Conservation (phyloP, 2,113 vertebrate genomes). For the Callipepla californica region DNA sequence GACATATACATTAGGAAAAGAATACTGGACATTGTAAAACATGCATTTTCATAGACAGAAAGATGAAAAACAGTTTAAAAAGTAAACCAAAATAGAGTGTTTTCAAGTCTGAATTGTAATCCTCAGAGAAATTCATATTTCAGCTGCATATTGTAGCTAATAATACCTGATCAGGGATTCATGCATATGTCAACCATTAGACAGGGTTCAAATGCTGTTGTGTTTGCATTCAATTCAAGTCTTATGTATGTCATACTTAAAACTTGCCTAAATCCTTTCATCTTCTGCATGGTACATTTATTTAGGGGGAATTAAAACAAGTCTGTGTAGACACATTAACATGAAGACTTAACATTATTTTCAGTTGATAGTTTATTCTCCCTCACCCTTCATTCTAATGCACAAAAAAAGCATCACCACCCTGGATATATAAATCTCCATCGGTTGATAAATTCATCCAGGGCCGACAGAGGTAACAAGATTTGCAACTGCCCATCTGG, state of each 20-base stretch:
- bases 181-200: background rate
- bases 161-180: background rate
- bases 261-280: background rate
- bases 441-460: background rate
- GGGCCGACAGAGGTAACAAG: background rate
- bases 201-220: background rate
- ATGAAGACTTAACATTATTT: background rate
- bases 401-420: background rate
- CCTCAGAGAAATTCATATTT: background rate
- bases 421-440: background rate
- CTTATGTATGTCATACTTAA: background rate
- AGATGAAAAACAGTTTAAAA: background rate
- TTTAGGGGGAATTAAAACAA: background rate
- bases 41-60: background rate
- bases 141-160: background rate
- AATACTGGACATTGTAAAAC: background rate
- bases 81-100: background rate
- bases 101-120: background rate
- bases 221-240: background rate
- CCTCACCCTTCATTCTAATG: background rate
- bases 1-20: background rate
- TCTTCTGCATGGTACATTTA: background rate
- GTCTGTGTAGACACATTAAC: background rate
- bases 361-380: background rate
- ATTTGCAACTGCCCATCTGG: background rate